Evolutionary conservation across 1,140 invertebrate species (phyloP), one percentile per base, ranked within the genome.

Genomic region (Helicoverpa armigera): DNA sequence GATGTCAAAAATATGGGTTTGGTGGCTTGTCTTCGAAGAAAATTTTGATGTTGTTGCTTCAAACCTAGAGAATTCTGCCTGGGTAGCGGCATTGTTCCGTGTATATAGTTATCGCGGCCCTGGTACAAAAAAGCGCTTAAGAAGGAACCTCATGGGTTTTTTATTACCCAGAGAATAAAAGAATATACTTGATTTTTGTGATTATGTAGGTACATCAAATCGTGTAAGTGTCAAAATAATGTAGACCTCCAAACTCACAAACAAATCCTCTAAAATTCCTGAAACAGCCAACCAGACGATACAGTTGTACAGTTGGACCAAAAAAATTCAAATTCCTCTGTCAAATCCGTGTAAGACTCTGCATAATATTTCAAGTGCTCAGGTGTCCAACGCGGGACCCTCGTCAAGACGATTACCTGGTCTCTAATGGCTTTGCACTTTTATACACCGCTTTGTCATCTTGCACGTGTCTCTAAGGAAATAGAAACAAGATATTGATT

Each of bases 321-420:
- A 72, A 54, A 70, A 72, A 72, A 23, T 69, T n/a, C 16, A 54
- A 54, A 72, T 54, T 53, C 50, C 69, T 54, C 23, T 5, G 23
- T 54, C 18, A 72, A 72, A 72, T 72, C 69, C 69, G 9, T 72
- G 53, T 23, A 72, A 50, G 53, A 2, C 69, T 51, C 50, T 16
- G 61, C 35, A 82, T 82, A 80, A 84, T 84, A 84, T 84, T 80
- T 82, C 83, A 84, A 84, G 77, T 48, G 80, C 80, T 50, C 83
- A 84, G 83, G 83, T 84, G 83, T 82, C 80, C 69, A 23, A 69
- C 69, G 60, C 29, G 76, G 63, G 29, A 84, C 80, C 83, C 83
- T 84, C 63, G 83, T 84, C 83, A 84, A 72, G 72, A 58, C 72
- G 80, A 82, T 84, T 84, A 84, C 80, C 83, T 82, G 77, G 43